Evolutionary conservation across 2,113 vertebrate species (phyloP).

Genomic region (Aldabrachelys gigantea): DNA sequence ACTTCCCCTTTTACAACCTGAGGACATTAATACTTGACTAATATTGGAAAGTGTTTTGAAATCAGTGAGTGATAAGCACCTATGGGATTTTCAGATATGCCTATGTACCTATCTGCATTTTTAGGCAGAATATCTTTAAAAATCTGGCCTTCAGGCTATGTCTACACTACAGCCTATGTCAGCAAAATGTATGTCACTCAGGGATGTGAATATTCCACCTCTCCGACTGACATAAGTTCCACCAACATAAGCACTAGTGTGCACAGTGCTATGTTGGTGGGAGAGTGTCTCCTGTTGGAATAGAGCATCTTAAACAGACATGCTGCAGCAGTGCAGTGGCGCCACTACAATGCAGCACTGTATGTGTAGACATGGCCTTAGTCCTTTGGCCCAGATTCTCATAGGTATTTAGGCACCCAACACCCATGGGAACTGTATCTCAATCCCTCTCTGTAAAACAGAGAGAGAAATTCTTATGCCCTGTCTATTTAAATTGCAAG

Average conservation of each 20-base stretch:
- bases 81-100: neutral
- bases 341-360: no score
- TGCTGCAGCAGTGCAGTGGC: no score
- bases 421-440: neutral
- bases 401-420: neutral
- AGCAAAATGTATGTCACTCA: no score
- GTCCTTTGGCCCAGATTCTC: neutral
- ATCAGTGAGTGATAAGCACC: neutral
- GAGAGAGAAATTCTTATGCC: neutral
- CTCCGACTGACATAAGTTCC: no score
- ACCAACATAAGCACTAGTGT: no score
- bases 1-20: neutral
- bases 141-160: neutral
- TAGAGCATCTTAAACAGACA: no score
- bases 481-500: neutral
- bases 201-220: no score
- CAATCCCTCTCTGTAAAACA: neutral
- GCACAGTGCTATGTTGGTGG: no score
- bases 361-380: no score
- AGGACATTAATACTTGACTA: neutral
- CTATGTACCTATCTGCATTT: accelerated
- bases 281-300: no score
- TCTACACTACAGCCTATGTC: no score
- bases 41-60: neutral
- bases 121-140: neutral